Percentiles rank a stretch among this genome's conserved stretches.
Evolutionary conservation across 2,797 vertebrate genomes (phyloP).

Genomic region (Pipistrellus nathusii): DNA sequence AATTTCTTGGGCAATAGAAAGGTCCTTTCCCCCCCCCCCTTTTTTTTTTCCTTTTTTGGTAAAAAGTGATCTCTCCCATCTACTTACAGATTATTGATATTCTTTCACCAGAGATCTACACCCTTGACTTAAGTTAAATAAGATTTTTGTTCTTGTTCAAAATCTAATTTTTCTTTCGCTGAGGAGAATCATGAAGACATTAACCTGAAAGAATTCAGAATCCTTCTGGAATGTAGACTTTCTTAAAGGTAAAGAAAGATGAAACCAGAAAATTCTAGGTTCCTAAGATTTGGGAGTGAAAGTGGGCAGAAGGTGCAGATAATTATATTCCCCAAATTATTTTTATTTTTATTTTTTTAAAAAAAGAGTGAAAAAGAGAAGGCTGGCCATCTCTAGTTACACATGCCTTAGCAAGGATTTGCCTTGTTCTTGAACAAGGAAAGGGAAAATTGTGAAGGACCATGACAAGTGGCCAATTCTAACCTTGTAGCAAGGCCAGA

Average conservation of each 20-base stretch:
- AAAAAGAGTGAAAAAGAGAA: background rate
- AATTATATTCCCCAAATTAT: background rate
- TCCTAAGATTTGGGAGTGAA: background rate
- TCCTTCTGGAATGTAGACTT: background rate
- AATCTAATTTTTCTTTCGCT: background rate
- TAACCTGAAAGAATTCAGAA: background rate
- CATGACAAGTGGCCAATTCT: background rate
- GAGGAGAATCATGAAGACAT: background rate
- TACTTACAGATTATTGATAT: background rate
- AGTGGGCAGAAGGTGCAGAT: background rate
- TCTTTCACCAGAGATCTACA: background rate
- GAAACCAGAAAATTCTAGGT: background rate
- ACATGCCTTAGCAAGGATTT: fast-evolving
- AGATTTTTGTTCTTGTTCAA: background rate
- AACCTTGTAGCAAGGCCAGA: background rate
- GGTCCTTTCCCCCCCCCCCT: no score
- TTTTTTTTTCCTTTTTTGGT: background rate
- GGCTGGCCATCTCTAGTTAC: background rate
- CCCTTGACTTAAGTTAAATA: fast-evolving
- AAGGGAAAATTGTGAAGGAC: background rate
- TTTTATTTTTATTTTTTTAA: no score
- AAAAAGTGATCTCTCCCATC: no score
- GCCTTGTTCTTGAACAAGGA: background rate
- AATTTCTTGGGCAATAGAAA: background rate
- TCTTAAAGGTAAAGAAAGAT: background rate